Evolutionary conservation across 1,140 invertebrate genomes (phyloP), one percentile per base, ranked within the genome.

Genomic region (Drosophila simulans): DNA sequence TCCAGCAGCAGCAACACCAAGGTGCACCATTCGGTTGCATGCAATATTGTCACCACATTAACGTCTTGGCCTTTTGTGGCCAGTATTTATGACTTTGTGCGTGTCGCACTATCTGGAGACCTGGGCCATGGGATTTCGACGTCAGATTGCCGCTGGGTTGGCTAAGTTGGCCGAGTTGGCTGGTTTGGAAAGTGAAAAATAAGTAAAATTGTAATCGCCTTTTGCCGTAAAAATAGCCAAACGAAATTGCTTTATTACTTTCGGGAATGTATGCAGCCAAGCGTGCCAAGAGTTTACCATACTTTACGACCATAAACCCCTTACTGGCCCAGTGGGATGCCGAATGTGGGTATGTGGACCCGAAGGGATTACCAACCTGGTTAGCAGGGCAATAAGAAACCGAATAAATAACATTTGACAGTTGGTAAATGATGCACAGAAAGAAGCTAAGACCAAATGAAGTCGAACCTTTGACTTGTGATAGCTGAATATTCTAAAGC

Each of bases 41-140:
- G 84, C 85, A 90, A 88, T 88, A 88, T 90, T 88, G 84, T 88
- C 84, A 89, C 76, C 84, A 88, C 84, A 89, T 88, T 88, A 89
- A 89, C 84, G 84, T 89, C 84, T 89, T 83, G 57, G 85, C 84
- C 84, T 89, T 89, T 89, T 89, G 85, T 89, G 85, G 85, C 62
- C 68, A 89, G 72, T 84, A 89, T 89, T 89, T 89, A 89, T 89
- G 84, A 90, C 72, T 84, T 45, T 55, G 60, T 78, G 83, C 81
- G 78, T 84, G 82, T 64, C 56, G 57, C 72, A 45, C 34, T 45
- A 54, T 58, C 60, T 52, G 45, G 40, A 37, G 48, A 34, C 48
- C 52, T 63, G 51, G 59, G 54, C 37, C 35, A 42, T 63, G 64
- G 64, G 64, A 68, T 45, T 68, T 17, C 22, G 34, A n/a, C 45